phyloP scores from a whole-genome alignment of 2,797 vertebrate species.

The Synanceia verrucosa region DNA sequence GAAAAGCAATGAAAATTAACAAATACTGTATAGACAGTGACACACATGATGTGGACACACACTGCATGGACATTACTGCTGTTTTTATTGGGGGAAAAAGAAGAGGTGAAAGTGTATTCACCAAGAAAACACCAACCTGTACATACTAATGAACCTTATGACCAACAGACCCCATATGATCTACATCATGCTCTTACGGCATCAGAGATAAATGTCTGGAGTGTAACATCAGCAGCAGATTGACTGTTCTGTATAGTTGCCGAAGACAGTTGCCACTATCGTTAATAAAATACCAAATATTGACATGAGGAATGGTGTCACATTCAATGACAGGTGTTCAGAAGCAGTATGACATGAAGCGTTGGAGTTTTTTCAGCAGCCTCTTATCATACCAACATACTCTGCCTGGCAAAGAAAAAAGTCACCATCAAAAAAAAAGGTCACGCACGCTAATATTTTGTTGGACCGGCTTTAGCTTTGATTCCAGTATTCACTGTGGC shows the following conservation, averaged over 20 bases:
- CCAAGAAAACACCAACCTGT: neutral
- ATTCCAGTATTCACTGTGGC: no score
- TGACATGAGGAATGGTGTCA: constrained; percentile 13
- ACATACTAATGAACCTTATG: neutral
- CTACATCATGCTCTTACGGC: neutral
- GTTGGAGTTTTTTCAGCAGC: neutral
- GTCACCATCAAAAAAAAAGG: no score
- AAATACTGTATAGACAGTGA: neutral
- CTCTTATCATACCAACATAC: neutral
- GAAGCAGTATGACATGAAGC: neutral
- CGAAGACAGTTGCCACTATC: constrained; percentile 4
- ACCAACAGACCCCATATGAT: neutral
- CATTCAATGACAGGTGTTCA: constrained; percentile 3
- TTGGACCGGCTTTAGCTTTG: no score
- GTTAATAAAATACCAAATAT: constrained; percentile 21
- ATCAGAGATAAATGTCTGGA: neutral
- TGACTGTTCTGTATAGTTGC: constrained; percentile 2
- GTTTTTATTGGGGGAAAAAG: neutral
- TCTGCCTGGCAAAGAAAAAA: no score
- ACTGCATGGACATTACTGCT: neutral
- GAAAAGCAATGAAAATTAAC: neutral
- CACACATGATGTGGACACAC: neutral
- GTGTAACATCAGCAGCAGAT: neutral
- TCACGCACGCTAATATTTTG: no score
- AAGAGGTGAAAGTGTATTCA: neutral